Percentiles rank a stretch among this genome's conserved stretches.
phyloP scores from a whole-genome alignment of 2,888 invertebrate species.

The Eulithis testata region DNA sequence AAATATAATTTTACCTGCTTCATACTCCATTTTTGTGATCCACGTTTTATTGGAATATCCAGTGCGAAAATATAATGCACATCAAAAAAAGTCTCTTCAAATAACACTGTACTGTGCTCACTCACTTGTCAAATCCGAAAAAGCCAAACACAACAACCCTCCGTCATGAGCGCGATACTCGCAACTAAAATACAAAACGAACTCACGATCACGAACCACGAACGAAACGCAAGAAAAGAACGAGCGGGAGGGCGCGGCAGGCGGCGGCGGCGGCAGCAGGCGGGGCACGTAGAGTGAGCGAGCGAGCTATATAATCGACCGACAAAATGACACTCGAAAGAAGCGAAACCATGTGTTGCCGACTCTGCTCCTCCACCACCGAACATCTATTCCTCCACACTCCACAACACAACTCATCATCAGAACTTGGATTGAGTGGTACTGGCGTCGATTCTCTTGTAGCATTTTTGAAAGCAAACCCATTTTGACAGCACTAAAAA shows the following conservation, averaged over 20 bases:
- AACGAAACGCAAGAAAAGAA: slow-evolving; percentile 8
- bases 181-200: slow-evolving; percentile 55
- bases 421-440: too few species aligned
- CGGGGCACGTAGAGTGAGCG: neutral
- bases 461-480: too few species aligned
- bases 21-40: slow-evolving; percentile 69
- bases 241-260: neutral
- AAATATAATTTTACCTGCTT: slow-evolving; percentile 64
- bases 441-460: too few species aligned
- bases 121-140: slow-evolving; percentile 57
- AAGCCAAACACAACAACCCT: slow-evolving; percentile 58
- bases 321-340: too few species aligned
- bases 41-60: slow-evolving; percentile 43
- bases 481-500: too few species aligned
- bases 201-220: neutral
- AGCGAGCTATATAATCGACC: too few species aligned
- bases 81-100: slow-evolving; percentile 48
- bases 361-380: too few species aligned
- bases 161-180: slow-evolving; percentile 72
- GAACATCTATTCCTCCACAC: too few species aligned
- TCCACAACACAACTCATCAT: too few species aligned
- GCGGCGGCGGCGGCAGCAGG: neutral
- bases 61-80: slow-evolving; percentile 55
- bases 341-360: too few species aligned
- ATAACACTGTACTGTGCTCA: slow-evolving; percentile 41